Percentiles rank a stretch among this genome's conserved stretches.
These are phyloP conservation scores for Sycobia sp. DNA, from an alignment of 1,140 invertebrate genomes.

Conservation along the genomic window DNA sequence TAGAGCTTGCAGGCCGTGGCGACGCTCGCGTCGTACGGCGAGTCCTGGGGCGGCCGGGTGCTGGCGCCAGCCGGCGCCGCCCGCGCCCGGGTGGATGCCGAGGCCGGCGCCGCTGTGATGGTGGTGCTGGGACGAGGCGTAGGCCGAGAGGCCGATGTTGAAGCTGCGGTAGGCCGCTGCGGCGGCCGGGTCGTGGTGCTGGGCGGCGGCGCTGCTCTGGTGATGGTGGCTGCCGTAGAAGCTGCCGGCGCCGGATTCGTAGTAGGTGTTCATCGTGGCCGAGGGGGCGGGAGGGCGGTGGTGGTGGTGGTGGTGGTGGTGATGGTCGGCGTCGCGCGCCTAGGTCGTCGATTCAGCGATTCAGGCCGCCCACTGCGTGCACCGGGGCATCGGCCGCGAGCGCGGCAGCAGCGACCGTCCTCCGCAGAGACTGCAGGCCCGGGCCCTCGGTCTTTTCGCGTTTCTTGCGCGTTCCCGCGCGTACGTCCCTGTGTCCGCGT, in stretches of 20 bases:
- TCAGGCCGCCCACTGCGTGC: not conserved
- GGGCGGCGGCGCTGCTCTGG: slow-evolving; percentile 72
- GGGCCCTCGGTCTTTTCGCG: too few relatives aligned
- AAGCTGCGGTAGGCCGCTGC: slow-evolving; percentile 75
- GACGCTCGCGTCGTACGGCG: slow-evolving; percentile 86
- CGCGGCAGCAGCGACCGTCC: not conserved
- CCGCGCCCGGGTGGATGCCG: slow-evolving; percentile 58
- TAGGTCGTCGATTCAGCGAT: too few relatives aligned
- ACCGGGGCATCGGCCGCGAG: not conserved
- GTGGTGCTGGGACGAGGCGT: slow-evolving; percentile 75
- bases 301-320: not conserved
- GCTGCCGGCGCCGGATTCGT: slow-evolving; percentile 81
- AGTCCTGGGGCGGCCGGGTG: slow-evolving; percentile 81
- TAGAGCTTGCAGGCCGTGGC: slow-evolving; percentile 83
- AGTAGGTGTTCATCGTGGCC: slow-evolving; percentile 85
- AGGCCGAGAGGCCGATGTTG: slow-evolving; percentile 81
- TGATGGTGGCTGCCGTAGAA: slow-evolving; percentile 91
- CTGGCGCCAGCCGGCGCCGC: slow-evolving; percentile 74
- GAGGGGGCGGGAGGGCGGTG: not conserved
- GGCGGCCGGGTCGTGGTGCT: slow-evolving; percentile 70
- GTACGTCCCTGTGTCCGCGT: too few relatives aligned
- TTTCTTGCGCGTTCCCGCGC: too few relatives aligned
- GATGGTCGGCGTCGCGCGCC: too few relatives aligned
- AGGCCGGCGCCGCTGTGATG: slow-evolving; percentile 71
- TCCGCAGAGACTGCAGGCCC: not conserved